Evolutionary conservation across 2,797 vertebrate genomes (phyloP).

Genomic region (Margarornis squamiger): DNA sequence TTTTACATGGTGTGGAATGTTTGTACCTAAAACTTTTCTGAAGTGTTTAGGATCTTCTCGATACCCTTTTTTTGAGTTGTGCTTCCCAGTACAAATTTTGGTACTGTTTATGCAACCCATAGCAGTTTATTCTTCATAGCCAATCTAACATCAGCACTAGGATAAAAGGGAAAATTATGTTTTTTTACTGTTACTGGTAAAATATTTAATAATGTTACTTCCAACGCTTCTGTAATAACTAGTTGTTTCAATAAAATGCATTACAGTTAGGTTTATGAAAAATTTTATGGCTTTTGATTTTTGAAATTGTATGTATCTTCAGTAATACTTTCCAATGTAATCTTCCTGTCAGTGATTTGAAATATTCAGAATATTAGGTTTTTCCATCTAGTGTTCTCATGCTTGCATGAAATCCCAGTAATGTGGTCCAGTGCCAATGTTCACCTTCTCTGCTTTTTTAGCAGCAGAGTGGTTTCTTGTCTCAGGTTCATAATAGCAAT

Average conservation of each 20-base stretch:
- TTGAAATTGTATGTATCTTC: neutral
- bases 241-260: fast-evolving
- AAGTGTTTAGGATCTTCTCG: neutral
- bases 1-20: neutral
- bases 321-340: neutral
- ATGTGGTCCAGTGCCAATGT: neutral
- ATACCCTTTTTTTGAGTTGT: neutral
- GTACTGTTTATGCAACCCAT: neutral
- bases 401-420: neutral
- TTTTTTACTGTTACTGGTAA: neutral
- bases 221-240: neutral
- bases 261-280: neutral
- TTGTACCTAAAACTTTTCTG: neutral
- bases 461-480: neutral
- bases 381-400: neutral
- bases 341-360: neutral
- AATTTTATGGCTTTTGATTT: neutral
- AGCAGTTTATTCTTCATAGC: neutral
- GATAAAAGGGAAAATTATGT: neutral
- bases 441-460: neutral
- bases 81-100: neutral
- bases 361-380: neutral
- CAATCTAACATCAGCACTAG: neutral
- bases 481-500: neutral
- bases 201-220: neutral